Base-by-base conservation (phyloP, 2,797 vertebrate genomes). In the Morus bassanus region DNA sequence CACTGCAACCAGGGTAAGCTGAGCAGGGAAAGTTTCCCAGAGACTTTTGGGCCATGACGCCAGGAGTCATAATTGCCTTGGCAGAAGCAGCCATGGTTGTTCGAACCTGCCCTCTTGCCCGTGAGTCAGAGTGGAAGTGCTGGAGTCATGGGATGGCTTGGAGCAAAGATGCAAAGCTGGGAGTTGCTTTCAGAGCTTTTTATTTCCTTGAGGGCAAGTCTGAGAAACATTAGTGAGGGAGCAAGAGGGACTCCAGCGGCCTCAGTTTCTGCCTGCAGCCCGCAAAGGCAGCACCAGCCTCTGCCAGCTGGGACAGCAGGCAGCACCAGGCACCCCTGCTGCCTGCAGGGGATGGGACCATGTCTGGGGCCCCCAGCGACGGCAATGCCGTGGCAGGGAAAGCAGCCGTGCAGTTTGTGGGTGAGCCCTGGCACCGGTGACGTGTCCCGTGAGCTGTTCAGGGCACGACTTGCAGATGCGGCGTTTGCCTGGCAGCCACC, bases 41-140 rank as follows among this genome's bases (percentile, higher is more conserved):
- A 46, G 74, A 35, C n/a, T 68, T 85, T 61, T 53, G 78, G 48
- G 73, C 54, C 5, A 1, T 37, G 88, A 73, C 6, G 88, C 86
- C 91, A 82, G 81, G 51, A 93, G 46, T 27, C 35, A 57, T 91
- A 91, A 94, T 67, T 91, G 86, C 74, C 70, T 95, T 96, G 94
- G 91, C 95, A 92, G 91, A 57, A 50, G 84, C 28, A 3, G 50
- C 60, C 90, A 46, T 60, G 63, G 77, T 85, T 96, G 94, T 94
- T 95, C 17, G 30, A 92, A 96, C 94, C 88, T 96, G 95, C 68
- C 94, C 76, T 93, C 80, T 93, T 7, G 39, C 81, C 91, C 12
- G 1, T 95, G 96, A 97, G 88, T 96, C 96, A 96, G 74, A 82
- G 53, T 73, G 80, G 81, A 96, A 90, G 91, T 61, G 88, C 83